phyloP scores from a whole-genome alignment of 2,113 vertebrate species.

The Cebus imitator region DNA sequence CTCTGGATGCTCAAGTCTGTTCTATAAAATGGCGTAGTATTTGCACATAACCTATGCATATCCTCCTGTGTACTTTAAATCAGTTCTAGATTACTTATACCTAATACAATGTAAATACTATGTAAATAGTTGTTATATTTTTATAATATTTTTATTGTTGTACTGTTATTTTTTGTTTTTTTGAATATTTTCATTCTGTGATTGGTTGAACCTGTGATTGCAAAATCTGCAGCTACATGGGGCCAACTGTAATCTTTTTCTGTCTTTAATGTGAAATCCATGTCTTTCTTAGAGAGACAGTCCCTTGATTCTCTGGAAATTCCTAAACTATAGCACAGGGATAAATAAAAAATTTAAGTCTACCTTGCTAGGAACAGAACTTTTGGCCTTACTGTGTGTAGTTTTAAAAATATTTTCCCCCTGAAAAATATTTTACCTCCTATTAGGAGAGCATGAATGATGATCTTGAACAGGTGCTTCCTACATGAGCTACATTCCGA shows the following conservation, averaged over 20 bases:
- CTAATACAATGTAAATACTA: background rate
- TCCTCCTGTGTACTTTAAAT: background rate
- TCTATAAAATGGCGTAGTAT: background rate
- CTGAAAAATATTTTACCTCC: background rate
- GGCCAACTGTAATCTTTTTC: slow-evolving; percentile 45
- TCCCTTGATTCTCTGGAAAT: slow-evolving; percentile 51
- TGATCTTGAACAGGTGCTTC: slow-evolving; percentile 64
- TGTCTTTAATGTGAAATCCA: slow-evolving; percentile 45
- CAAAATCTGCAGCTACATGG: background rate
- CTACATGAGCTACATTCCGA: slow-evolving; percentile 59
- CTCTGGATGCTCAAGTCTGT: background rate
- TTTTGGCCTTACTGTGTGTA: background rate
- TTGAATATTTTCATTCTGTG: background rate
- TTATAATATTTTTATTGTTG: background rate
- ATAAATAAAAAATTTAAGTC: slow-evolving; percentile 51
- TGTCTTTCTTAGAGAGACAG: slow-evolving; percentile 59
- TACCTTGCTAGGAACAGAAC: slow-evolving; percentile 5
- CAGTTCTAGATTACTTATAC: background rate
- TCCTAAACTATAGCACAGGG: slow-evolving; percentile 53
- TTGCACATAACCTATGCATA: background rate
- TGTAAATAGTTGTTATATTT: background rate
- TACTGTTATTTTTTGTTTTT: background rate
- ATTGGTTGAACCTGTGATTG: background rate
- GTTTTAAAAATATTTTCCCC: slow-evolving; percentile 12
- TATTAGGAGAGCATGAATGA: slow-evolving; percentile 23